phyloP scores from a whole-genome alignment of 2,797 vertebrate species.

The Petrocephalus schoutedeni region DNA sequence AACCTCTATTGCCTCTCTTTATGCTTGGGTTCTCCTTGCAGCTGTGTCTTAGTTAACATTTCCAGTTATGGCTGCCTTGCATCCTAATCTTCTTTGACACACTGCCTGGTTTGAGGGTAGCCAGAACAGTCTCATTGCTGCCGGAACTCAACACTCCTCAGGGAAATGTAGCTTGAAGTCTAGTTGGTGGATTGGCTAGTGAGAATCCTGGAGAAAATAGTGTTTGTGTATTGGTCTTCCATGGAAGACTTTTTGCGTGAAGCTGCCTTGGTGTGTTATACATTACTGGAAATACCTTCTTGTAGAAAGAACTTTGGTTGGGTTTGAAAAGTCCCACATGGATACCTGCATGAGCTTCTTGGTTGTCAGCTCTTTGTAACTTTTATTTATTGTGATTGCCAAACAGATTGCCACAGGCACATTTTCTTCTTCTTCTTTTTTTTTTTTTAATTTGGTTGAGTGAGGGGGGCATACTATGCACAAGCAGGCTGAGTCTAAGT shows the following conservation, averaged over 20 bases:
- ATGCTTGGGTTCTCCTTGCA: slow-evolving; percentile 19
- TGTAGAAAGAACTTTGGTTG: background rate
- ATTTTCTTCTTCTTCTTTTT: background rate
- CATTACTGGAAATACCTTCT: background rate
- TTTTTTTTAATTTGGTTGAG: background rate
- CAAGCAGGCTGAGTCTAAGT: background rate
- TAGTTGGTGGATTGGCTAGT: background rate
- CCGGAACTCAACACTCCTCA: background rate
- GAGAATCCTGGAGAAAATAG: background rate
- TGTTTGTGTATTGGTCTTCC: background rate
- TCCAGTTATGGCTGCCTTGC: slow-evolving; percentile 32
- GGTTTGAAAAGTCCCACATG: background rate
- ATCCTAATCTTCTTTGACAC: slow-evolving; percentile 17
- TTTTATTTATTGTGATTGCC: background rate
- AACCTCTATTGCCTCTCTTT: background rate
- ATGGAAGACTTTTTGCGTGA: background rate
- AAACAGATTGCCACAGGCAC: background rate
- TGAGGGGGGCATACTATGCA: background rate
- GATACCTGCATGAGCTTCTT: background rate
- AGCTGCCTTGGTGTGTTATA: background rate
- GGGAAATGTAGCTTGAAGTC: background rate
- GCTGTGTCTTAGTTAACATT: slow-evolving; percentile 24
- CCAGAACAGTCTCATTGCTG: slow-evolving; percentile 2
- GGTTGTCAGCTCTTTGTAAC: background rate
- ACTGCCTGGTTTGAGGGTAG: slow-evolving; percentile 17